These are phyloP conservation scores for Hypocryptadius cinnamomeus DNA, from an alignment of 2,113 vertebrate genomes.

Conservation along the genomic window DNA sequence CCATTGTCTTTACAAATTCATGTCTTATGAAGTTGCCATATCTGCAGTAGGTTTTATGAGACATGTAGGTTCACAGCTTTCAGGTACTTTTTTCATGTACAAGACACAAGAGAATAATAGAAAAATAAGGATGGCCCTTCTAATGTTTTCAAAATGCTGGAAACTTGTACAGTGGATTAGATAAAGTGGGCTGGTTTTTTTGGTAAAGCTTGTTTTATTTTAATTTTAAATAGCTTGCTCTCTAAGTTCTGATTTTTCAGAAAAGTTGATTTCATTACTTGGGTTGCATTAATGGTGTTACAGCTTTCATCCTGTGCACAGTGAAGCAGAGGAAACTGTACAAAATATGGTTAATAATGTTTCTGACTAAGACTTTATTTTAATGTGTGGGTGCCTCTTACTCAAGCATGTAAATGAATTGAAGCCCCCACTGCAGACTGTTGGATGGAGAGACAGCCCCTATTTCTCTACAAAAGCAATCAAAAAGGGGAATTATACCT, in stretches of 20 bases:
- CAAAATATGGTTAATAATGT: neutral
- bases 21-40: neutral
- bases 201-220: neutral
- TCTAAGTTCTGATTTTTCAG: neutral
- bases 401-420: neutral
- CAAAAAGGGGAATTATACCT: neutral
- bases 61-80: neutral
- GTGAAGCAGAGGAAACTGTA: neutral
- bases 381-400: neutral
- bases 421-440: neutral
- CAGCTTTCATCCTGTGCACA: neutral
- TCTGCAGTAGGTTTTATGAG: neutral
- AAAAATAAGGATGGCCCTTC: neutral
- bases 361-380: neutral
- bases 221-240: neutral
- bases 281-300: neutral
- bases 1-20: conserved; percentile 17
- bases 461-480: neutral
- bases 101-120: neutral
- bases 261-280: neutral
- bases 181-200: neutral
- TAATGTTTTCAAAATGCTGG: neutral
- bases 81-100: neutral
- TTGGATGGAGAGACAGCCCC: neutral
- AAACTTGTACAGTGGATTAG: neutral